Evolutionary conservation across 2,888 invertebrate genomes (phyloP), one percentile per base, ranked within the genome.

Genomic region (Mesopsocus fuscifrons): DNA sequence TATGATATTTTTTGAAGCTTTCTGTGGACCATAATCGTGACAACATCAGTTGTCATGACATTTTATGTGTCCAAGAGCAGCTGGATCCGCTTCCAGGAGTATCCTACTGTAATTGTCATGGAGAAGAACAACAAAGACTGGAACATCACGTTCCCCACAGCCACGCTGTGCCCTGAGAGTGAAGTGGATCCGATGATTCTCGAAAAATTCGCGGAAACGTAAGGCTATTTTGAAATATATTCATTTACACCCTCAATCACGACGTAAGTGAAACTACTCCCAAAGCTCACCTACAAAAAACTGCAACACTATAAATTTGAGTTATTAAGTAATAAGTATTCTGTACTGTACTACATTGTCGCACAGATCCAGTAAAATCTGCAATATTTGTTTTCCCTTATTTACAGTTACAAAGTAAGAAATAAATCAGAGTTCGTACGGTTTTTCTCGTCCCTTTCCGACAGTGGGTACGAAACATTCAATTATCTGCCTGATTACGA

Each of bases 61-160:
- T 13, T 18, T 13, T 38, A 38, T 11, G 20, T 38, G 3, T 16
- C n/a, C 6, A 20, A 4, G 5, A 5, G 20, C 5, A 20, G 53
- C 4, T 52, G 53, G 51, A 41, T 41, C 16, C 50, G 54, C 2
- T 55, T 50, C 46, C 52, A 52, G 44, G 46, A 51, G 23, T 51
- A 52, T 23, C 55, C 55, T 5, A 54, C 53, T 1, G 55, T 55
- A 18, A 53, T 55, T 42, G 55, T 54, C 3, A 50, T 55, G 50
- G 54, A 55, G 30, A 48, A 52, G 17, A 52, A 55, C 32, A 54
- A 53, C 45, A 50, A 51, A 40, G 51, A 52, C 4, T 55, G 54
- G 54, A 51, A 54, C 45, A 55, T 53, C 1, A 48, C 53, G 1
- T 53, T 55, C 41, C 55, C 55, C 2, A 48, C 54, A 2, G 43